These are phyloP conservation scores for Apaloderma vittatum DNA, from an alignment of 2,113 vertebrate species.

Conservation along the genomic window DNA sequence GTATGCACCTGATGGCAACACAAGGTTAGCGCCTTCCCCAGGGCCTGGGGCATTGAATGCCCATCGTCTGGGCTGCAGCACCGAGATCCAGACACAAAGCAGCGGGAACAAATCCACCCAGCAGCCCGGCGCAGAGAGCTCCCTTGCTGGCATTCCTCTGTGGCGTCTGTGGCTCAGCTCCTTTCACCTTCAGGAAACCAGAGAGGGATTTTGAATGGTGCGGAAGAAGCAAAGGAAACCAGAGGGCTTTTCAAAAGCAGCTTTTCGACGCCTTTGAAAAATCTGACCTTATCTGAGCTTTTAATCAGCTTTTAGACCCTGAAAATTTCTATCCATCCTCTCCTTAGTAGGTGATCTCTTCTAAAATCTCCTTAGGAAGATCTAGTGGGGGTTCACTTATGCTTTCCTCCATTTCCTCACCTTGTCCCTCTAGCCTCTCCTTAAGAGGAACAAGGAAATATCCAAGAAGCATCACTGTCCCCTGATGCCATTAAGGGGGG, in stretches of 20 bases:
- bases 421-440: background rate
- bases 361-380: constrained; percentile 50
- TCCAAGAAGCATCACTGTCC: background rate
- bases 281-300: constrained; percentile 55
- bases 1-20: constrained; percentile 66
- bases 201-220: background rate
- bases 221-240: background rate
- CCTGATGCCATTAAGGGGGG: background rate
- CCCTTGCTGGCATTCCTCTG: background rate
- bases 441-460: background rate
- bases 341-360: constrained; percentile 35
- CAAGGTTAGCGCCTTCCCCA: constrained; percentile 44
- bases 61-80: background rate
- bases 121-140: background rate
- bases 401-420: background rate
- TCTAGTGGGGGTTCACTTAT: background rate
- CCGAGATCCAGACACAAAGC: background rate
- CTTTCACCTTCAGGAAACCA: constrained; percentile 20
- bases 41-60: background rate
- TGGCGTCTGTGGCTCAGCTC: background rate
- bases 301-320: constrained; percentile 48
- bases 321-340: constrained; percentile 23
- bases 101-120: background rate
- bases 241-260: constrained; percentile 41
- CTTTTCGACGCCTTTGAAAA: background rate